phyloP scores from a whole-genome alignment of 2,888 invertebrate species.

The Parascotia fuliginaria region DNA sequence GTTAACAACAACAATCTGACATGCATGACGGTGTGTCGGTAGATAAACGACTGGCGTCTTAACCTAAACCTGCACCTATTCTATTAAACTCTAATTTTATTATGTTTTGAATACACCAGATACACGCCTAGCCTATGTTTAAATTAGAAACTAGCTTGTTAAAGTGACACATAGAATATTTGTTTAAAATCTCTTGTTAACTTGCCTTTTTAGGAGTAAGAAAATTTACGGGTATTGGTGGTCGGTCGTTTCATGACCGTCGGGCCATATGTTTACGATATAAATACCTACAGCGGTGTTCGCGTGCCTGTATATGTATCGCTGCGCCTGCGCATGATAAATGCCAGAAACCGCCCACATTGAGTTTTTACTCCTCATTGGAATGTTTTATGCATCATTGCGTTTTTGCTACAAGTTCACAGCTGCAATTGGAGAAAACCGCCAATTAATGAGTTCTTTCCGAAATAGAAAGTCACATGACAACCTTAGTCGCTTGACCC shows the following conservation, averaged over 20 bases:
- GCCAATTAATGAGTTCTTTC: conserved; percentile 30
- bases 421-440: conserved; percentile 22
- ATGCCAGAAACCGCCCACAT: conserved; percentile 78
- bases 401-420: conserved; percentile 11
- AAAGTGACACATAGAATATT: conserved; percentile 6
- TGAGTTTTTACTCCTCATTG: conserved; percentile 23
- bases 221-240: conserved; percentile 57
- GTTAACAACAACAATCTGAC: too few species aligned
- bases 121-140: not conserved
- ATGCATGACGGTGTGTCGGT: not conserved
- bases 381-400: conserved; percentile 11
- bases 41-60: not conserved
- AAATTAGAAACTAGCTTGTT: not conserved
- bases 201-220: conserved; percentile 35
- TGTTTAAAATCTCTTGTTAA: conserved; percentile 31
- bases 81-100: not conserved
- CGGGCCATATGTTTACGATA: conserved; percentile 81
- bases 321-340: conserved; percentile 54
- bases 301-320: conserved; percentile 59
- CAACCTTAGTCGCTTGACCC: conserved; percentile 54
- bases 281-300: conserved; percentile 63
- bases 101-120: not conserved
- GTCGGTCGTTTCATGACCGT: conserved; percentile 55
- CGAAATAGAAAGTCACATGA: conserved; percentile 44
- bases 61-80: not conserved